Conservation (phyloP, 2,888 invertebrate genomes). For the Drosophila melanosoma region DNA sequence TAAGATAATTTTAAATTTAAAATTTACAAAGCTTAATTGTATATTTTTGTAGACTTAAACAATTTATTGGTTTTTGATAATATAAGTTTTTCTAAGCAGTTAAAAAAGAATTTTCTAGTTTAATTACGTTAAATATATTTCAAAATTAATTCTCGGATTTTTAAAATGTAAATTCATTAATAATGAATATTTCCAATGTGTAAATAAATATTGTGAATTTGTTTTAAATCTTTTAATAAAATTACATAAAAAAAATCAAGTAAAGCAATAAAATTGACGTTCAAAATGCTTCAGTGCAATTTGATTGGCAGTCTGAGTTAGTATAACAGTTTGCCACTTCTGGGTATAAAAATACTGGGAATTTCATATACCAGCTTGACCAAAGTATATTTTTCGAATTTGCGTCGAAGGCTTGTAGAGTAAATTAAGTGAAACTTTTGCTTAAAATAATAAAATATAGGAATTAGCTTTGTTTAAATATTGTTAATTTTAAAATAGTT, state of each 20-base stretch:
- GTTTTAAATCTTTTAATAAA: not conserved
- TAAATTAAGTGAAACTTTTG: not conserved
- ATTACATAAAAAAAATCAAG: not conserved
- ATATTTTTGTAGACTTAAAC: not conserved
- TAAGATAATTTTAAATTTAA: too few species aligned
- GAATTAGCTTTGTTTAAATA: not conserved
- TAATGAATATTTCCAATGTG: not conserved
- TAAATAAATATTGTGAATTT: not conserved
- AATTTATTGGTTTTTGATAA: not conserved
- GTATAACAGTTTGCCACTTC: conserved; percentile 64
- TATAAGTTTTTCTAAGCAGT: not conserved
- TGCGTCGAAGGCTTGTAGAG: not conserved
- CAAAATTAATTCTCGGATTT: not conserved
- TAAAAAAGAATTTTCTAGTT: not conserved
- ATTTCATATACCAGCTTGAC: conserved; percentile 3
- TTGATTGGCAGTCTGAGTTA: not conserved
- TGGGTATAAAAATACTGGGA: conserved; percentile 66
- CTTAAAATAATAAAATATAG: not conserved
- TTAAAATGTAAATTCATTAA: not conserved
- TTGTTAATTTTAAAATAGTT: not conserved
- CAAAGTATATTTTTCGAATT: conserved; percentile 27
- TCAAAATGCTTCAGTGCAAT: not conserved
- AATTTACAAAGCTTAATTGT: not conserved
- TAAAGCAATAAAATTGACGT: not conserved
- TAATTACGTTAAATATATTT: not conserved